A percentile compares a stretch with the other conserved stretches of the same genome.
Conservation (phyloP, 2,888 invertebrate genomes). For the Pteria penguin region DNA sequence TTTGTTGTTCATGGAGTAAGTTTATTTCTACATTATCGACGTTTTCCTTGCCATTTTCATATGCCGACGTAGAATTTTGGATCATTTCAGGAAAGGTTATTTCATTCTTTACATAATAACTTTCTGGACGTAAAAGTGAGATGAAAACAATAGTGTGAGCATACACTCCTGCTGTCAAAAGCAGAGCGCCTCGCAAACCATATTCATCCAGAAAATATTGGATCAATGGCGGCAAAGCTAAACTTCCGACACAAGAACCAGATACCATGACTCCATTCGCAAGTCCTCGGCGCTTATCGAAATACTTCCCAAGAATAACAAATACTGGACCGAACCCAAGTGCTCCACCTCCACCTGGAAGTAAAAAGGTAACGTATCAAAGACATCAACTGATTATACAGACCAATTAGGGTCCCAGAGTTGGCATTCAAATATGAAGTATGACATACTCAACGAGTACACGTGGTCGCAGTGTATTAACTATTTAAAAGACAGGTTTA, state of each 20-base stretch:
- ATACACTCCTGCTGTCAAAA: constrained; percentile 18
- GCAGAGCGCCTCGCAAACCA: constrained; percentile 29
- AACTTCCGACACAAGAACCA: constrained; percentile 21
- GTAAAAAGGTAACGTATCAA: too few relatives aligned
- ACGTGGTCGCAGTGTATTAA: too few relatives aligned
- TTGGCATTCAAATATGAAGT: too few relatives aligned
- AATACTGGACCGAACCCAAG: constrained; percentile 21
- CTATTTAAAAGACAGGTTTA: too few relatives aligned
- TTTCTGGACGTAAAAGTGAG: constrained; percentile 12
- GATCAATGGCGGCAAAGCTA: constrained; percentile 17
- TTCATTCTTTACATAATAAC: constrained; percentile 11
- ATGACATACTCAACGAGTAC: too few relatives aligned
- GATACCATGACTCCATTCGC: constrained; percentile 33
- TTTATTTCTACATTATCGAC: background rate
- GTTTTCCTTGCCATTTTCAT: background rate
- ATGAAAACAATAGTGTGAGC: constrained; percentile 15
- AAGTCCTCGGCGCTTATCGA: constrained; percentile 33
- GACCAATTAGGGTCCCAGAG: too few relatives aligned
- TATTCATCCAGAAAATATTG: constrained; percentile 32
- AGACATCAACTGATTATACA: too few relatives aligned
- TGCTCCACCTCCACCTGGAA: constrained; percentile 18
- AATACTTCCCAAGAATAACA: constrained; percentile 36
- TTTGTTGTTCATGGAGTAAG: background rate
- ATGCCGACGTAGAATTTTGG: too few relatives aligned
- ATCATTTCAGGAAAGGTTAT: background rate